Conservation (phyloP, 1,140 invertebrate genomes). For the Mercenaria mercenaria region DNA sequence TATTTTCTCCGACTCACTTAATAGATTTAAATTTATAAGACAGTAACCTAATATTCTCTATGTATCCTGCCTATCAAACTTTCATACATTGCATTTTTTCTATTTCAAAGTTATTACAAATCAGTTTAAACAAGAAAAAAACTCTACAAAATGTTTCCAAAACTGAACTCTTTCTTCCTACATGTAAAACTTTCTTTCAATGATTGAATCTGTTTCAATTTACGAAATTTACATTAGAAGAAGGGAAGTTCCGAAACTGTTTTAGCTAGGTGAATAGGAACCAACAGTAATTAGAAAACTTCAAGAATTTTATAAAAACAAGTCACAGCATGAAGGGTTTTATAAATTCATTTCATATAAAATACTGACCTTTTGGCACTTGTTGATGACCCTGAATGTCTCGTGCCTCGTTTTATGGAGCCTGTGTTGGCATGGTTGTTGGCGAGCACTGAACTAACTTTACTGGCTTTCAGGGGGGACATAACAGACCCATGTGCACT, state of each 20-base stretch:
- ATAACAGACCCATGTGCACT: constrained; percentile 81
- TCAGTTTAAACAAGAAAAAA: no score
- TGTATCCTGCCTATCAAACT: no score
- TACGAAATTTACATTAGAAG: no score
- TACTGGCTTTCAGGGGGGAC: constrained; percentile 83
- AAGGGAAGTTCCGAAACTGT: no score
- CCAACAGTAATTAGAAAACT: background rate
- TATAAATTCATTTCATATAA: background rate
- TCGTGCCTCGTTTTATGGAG: constrained; percentile 72
- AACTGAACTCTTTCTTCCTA: background rate
- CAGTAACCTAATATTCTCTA: no score
- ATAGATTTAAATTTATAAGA: no score
- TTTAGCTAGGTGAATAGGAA: background rate
- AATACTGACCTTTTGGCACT: constrained; percentile 80
- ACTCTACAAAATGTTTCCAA: background rate
- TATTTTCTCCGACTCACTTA: no score
- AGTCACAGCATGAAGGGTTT: constrained; percentile 21
- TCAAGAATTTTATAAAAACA: background rate
- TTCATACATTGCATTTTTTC: no score
- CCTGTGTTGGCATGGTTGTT: constrained; percentile 74
- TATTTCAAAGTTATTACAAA: no score
- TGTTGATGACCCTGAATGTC: constrained; percentile 72
- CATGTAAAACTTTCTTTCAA: background rate
- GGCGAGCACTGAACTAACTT: constrained; percentile 76
- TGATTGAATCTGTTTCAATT: background rate